phyloP scores from a whole-genome alignment of 64 coral and sea anemone species.

The Dendronephthya gigantea region DNA sequence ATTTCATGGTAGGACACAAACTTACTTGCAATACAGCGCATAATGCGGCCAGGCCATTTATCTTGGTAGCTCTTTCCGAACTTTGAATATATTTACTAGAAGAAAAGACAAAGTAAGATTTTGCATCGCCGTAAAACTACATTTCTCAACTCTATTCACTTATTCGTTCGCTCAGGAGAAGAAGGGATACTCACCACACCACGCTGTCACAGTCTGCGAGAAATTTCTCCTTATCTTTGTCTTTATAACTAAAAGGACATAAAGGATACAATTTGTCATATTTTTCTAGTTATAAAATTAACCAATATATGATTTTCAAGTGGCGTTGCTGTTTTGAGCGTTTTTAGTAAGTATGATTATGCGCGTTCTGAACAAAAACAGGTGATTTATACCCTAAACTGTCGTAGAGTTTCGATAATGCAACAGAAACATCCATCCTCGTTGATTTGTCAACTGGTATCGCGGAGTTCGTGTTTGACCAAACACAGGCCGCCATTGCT shows the following conservation, averaged over 20 bases:
- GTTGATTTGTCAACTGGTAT: conserved; percentile 53
- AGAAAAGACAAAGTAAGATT: too few species aligned
- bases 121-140: too few species aligned
- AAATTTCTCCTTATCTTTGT: conserved; percentile 49
- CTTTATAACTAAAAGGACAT: conserved; percentile 42
- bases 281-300: too few species aligned
- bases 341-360: too few species aligned
- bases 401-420: conserved; percentile 65
- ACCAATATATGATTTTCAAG: too few species aligned
- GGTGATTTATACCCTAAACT: conserved; percentile 46
- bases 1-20: not conserved
- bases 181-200: not conserved
- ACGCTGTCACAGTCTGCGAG: conserved; percentile 17
- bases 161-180: not conserved
- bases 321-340: too few species aligned
- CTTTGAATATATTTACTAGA: conserved; percentile 10
- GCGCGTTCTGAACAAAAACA: not conserved
- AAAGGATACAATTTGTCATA: too few species aligned
- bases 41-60: not conserved
- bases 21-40: conserved; percentile 3
- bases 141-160: too few species aligned
- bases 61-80: not conserved
- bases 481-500: conserved; percentile 33
- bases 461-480: not conserved
- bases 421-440: conserved; percentile 86